phyloP scores from a whole-genome alignment of 2,113 vertebrate genomes.

The Phainopepla nitens region DNA sequence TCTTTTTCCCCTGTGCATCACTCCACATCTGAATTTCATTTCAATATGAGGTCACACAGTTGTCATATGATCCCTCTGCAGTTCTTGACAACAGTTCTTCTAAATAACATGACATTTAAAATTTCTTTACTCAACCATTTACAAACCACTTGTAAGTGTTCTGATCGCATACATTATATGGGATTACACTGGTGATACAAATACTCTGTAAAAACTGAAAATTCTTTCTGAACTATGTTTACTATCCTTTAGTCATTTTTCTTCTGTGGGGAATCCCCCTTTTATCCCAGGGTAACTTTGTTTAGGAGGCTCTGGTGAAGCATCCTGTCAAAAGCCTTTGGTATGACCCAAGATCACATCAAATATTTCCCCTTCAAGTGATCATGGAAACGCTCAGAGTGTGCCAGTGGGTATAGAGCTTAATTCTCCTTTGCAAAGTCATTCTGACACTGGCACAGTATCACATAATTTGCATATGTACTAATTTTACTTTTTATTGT shows the following conservation, averaged over 20 bases:
- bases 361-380: neutral
- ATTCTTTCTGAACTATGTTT: neutral
- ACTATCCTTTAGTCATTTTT: neutral
- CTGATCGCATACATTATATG: neutral
- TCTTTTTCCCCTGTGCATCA: neutral
- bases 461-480: rapidly evolving
- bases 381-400: neutral
- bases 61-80: neutral
- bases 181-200: neutral
- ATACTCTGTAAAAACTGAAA: neutral
- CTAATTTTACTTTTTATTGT: neutral
- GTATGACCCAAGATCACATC: neutral
- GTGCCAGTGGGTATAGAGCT: neutral
- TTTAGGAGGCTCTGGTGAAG: neutral
- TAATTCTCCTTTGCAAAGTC: neutral
- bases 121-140: neutral
- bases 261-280: neutral
- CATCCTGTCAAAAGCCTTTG: neutral
- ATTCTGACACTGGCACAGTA: neutral
- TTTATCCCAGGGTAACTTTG: neutral
- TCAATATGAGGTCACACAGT: neutral
- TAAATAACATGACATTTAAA: neutral
- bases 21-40: neutral
- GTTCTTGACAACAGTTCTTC: neutral
- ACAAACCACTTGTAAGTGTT: neutral